Percentiles rank a stretch among this genome's conserved stretches.
Evolutionary conservation across 2,888 invertebrate species (phyloP).

Genomic region (Anticlea derivata): DNA sequence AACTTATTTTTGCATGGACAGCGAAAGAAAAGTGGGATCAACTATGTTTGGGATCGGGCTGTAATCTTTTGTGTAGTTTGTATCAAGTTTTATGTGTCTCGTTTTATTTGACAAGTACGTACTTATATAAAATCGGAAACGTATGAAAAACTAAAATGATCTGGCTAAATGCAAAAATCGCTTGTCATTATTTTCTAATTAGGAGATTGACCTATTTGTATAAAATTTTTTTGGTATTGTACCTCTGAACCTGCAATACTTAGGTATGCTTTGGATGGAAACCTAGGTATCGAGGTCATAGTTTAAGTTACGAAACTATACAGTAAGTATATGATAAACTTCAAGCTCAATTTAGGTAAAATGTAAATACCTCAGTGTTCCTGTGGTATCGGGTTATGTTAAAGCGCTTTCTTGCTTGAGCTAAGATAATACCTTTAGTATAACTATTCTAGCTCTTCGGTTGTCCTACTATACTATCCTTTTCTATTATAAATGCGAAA

Average conservation of each 20-base stretch:
- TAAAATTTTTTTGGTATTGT: no score
- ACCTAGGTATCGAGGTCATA: slow-evolving; percentile 9
- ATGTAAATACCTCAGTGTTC: slow-evolving; percentile 18
- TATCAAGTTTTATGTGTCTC: slow-evolving; percentile 2
- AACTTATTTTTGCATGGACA: slow-evolving; percentile 21
- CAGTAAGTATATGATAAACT: slow-evolving; percentile 7
- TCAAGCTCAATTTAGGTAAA: slow-evolving; percentile 10
- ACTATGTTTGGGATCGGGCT: slow-evolving; percentile 2
- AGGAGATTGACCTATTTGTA: no score
- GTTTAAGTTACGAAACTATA: slow-evolving; percentile 9
- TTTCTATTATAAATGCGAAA: no score
- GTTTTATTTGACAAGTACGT: not conserved
- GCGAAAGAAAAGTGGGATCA: slow-evolving; percentile 6
- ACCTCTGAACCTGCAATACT: not conserved
- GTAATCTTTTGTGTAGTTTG: slow-evolving; percentile 5
- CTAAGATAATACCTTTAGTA: slow-evolving; percentile 2
- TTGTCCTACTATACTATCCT: no score
- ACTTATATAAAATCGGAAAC: no score
- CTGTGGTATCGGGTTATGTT: slow-evolving; percentile 12
- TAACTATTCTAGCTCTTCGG: not conserved
- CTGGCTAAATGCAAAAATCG: no score
- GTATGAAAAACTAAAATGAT: no score
- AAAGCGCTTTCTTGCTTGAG: slow-evolving; percentile 6
- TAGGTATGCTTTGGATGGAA: slow-evolving; percentile 2
- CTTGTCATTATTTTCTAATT: no score